Evolutionary conservation across 2,113 vertebrate genomes (phyloP), one percentile per base, ranked within the genome.

Genomic region (Neopipo cinnamomea): DNA sequence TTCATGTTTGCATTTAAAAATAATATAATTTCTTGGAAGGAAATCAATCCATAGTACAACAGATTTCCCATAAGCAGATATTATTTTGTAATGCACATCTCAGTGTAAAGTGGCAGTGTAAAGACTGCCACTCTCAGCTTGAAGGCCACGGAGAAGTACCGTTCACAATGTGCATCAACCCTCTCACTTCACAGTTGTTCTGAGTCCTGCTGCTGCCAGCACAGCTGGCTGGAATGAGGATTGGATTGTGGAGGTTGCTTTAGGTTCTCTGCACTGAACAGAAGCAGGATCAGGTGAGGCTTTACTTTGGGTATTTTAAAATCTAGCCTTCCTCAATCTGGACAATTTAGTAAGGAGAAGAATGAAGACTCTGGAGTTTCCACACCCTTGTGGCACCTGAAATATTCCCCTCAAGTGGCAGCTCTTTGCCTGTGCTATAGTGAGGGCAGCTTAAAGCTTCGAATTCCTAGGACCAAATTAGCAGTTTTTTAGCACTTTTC

Each of bases 141-240:
- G n/a, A 81, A 62, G 55, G 42, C 21, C 68, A 28, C 11, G 16
- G 16, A 52, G 35, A 4, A 67, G 19, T 28, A 25, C 5, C 2
- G 0, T 12, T 9, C 8, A 16, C 9, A 27, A 2, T 0, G 0
- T 39, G 15, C 42, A 10, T n/a, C 2, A 2, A 22, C 1, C 3
- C 4, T 52, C 56, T 61, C 33, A 25, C 52, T 52, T 70, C 76
- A 44, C 67, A 73, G 72, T 35, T 72, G 15, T 18, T 62, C 79
- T 63, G 35, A 31, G 37, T 66, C 30, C 35, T 52, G 55, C 53
- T 87, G 78, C 70, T 74, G 53, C 41, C 41, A 37, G 35, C 28
- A 39, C 46, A 47, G 17, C 21, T 58, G 52, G 15, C 12, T 67
- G 5, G 35, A 71, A 19, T 80, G 16, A 52, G 9, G 30, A 27